These are phyloP conservation scores for Cosmia pyralina DNA, from an alignment of 2,888 invertebrate genomes.

Conservation along the genomic window DNA sequence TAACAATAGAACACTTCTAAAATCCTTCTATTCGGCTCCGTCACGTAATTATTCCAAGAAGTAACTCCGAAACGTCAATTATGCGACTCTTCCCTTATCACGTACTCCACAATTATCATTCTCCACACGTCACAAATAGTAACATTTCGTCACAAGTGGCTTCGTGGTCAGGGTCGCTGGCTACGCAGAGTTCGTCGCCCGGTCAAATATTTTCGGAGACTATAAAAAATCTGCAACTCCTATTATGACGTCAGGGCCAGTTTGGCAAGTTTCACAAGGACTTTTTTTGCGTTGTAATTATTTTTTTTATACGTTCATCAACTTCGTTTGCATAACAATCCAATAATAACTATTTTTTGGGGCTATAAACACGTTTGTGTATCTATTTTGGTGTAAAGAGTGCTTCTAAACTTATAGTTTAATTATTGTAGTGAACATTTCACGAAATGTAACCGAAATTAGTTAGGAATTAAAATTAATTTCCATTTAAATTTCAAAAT, in stretches of 20 bases:
- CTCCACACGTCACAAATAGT: constrained; percentile 61
- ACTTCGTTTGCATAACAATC: constrained; percentile 59
- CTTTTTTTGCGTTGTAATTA: constrained; percentile 68
- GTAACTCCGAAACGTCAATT: constrained; percentile 19
- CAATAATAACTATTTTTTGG: constrained; percentile 43
- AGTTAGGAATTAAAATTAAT: constrained; percentile 1
- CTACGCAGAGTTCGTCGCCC: constrained; percentile 80
- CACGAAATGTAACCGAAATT: constrained; percentile 15
- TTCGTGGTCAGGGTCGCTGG: constrained; percentile 82
- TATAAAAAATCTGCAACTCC: constrained; percentile 83
- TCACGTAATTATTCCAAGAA: constrained; percentile 15
- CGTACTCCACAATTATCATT: constrained; percentile 57
- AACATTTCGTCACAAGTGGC: constrained; percentile 76
- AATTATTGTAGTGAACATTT: not conserved
- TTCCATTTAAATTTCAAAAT: constrained; percentile 19
- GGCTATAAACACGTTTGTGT: constrained; percentile 36
- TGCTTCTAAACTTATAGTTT: constrained; percentile 12
- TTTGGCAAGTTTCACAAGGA: constrained; percentile 72
- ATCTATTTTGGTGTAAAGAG: constrained; percentile 42
- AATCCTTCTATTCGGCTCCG: not conserved
- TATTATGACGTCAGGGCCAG: constrained; percentile 83
- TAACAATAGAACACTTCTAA: not conserved
- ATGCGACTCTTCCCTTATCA: constrained; percentile 44
- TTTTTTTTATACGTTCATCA: constrained; percentile 61
- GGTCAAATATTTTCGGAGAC: constrained; percentile 84